Evolutionary conservation across 2,888 invertebrate genomes (phyloP).

Genomic region (Athalia cordata): DNA sequence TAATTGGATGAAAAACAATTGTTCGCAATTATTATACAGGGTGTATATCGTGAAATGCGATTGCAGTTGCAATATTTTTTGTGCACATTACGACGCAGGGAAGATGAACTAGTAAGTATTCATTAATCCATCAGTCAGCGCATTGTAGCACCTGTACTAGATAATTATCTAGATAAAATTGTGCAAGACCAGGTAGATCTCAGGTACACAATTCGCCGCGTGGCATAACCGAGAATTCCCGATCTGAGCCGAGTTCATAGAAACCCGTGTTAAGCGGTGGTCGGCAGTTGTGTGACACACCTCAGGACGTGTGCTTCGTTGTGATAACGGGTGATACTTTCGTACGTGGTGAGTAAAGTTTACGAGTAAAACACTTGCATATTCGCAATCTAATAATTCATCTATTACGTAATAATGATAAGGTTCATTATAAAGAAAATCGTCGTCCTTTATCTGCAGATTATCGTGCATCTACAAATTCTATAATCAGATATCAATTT

Average conservation of each 20-base stretch:
- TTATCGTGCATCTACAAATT: too few species aligned
- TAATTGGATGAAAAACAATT: too few species aligned
- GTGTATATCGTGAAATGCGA: too few species aligned
- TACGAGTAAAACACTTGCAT: background rate
- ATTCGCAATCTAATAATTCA: background rate
- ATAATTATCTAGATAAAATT: conserved; percentile 35
- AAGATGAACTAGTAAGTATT: too few species aligned
- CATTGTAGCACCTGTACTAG: conserved; percentile 34
- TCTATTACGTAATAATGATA: too few species aligned
- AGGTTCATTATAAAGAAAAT: too few species aligned
- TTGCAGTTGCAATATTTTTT: too few species aligned
- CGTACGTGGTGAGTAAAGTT: conserved; percentile 26
- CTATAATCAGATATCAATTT: too few species aligned
- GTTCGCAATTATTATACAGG: too few species aligned
- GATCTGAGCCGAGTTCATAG: conserved; percentile 11
- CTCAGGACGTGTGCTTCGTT: conserved; percentile 38
- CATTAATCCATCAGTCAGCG: conserved; percentile 2
- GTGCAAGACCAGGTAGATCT: conserved; percentile 28
- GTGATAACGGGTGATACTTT: conserved; percentile 28
- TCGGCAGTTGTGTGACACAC: conserved; percentile 42
- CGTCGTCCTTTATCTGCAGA: too few species aligned
- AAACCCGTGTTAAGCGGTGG: conserved; percentile 28
- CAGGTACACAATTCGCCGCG: conserved; percentile 34
- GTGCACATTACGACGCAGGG: too few species aligned
- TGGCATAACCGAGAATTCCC: conserved; percentile 36